Base-by-base conservation (phyloP, 1,140 invertebrate species). In the Apis florea region DNA sequence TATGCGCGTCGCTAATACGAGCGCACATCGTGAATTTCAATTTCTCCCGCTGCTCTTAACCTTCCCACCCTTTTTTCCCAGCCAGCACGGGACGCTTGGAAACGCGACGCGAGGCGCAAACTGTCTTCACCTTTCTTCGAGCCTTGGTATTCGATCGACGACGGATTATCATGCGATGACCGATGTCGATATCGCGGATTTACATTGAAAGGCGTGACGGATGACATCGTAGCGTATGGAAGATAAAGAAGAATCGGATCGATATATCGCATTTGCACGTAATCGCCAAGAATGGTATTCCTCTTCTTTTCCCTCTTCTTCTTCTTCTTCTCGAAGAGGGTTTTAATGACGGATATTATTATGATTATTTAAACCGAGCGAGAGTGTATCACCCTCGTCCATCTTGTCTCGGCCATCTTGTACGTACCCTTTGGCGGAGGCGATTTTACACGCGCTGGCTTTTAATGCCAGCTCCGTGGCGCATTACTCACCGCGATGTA, bases 401-500 rank as follows among this genome's bases (percentile, higher is more conserved):
- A 83, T 88, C 85, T 84, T 87, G 70, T 53, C 84, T 54, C 74
- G 78, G 71, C 85, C 58, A 61, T 64, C 84, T 31, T 76, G 56
- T 31, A 17, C 53, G 71, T 86, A 83, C 66, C 78, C 88, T 86
- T 87, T 86, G 85, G 82, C 83, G 56, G 70, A 69, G 77, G 67
- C 79, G 83, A 75, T 82, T 85, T 91, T 88, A 83, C 83, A 73
- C 85, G 88, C 86, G 81, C 31, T 40, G 31, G 31, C 88, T 91
- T 85, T 90, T 87, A 86, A 88, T 89, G 86, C 84, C 85, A 70
- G 77, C 70, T 58, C 78, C 71, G 86, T 81, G 75, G 84, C 70
- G 75, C 89, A 90, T 90, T 90, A 87, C 84, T 90, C 86, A 90
- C 72, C 79, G 82, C 69, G 81, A 91, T 85, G 85, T 88, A 90